Evolutionary conservation across 2,113 vertebrate genomes (phyloP), one percentile per base, ranked within the genome.

Genomic region (Gambusia holbrooki): DNA sequence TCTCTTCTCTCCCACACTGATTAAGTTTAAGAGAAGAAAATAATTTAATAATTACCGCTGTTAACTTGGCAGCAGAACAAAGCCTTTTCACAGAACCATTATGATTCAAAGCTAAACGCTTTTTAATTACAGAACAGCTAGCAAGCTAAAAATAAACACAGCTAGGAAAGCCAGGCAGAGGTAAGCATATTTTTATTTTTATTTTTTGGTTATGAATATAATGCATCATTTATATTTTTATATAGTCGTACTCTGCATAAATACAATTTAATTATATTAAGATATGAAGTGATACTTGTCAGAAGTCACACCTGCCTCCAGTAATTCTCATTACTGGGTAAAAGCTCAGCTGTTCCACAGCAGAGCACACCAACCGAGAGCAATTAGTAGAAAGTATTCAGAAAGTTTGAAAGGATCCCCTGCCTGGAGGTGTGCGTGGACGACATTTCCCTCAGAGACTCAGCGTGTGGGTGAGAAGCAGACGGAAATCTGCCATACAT

Each of bases 61-160:
- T 54, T 83, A 76, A 84, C 76, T 78, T 89, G 86, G 73, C 89
- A 88, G 81, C 65, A 68, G 83, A 87, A 86, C 87, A 89, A 85
- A 88, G 84, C 76, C 77, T 63, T 86, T 81, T 71, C 58, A 93
- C 81, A 91, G 89, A 90, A 76, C 76, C 80, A 78, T 62, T 33
- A 62, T 64, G 67, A 71, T 73, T 87, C 42, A 79, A 81, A 76
- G 69, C 84, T 89, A 86, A 87, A 85, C 71, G 66, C 70, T 86
- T 72, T 86, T 74, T 93, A 91, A 93, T 94, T 93, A 86, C 81
- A 76, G 82, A 80, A 83, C 84, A 82, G 63, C 66, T 58, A 62
- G 87, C 72, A 74, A 10, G 48, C 64, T 73, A 76, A 70, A 62
- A 83, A 85, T 64, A 75, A 75, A 74, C 60, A 40, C 27, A 77